Base-by-base conservation (phyloP, 1,140 invertebrate genomes). In the Brachionus angularis region DNA sequence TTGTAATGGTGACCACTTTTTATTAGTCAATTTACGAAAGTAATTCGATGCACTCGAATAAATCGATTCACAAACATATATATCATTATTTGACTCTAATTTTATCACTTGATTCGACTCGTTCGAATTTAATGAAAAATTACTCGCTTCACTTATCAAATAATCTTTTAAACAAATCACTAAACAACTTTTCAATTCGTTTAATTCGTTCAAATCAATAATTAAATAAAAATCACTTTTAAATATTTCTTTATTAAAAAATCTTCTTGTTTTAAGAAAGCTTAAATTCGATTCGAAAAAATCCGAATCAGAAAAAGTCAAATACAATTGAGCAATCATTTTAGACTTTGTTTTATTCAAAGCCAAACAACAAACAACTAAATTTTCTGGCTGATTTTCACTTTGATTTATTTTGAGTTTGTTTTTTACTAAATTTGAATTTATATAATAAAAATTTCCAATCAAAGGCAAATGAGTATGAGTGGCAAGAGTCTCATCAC, bases 1-100 rank as follows among this genome's bases (percentile, higher is more conserved):
- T 7, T 50, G 14, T 27, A 67, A 67, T 36, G 62, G 62, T 14
- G 29, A 50, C 62, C 62, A 67, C 18, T 67, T 67, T 50, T 67
- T 67, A 18, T 23, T 8, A 5, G n/a, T 5, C 16, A 67, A 14
- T 23, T 46, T 46, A 4, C 44, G 39, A 18, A 21, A 5, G 36
- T 25, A 67, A 0, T 29, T 16, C 12, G 23, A 8, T 18, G 23
- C n/a, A 3, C 7, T 67, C 3, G 12, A 16, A 21, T 47, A 67
- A 18, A 67, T 31, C 8, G 62, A 67, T 10, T 67, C 62, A 23
- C 62, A 67, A 10, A 67, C 31, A 47, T 25, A 67, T 12, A 47
- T 29, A 21, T 67, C 42, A 5, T 58, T n/a, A n/a, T n/a, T n/a
- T n/a, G n/a, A n/a, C n/a, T n/a, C n/a, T n/a, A n/a, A n/a, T n/a